Conservation (phyloP, 2,113 vertebrate species). For the Gopherus flavomarginatus region DNA sequence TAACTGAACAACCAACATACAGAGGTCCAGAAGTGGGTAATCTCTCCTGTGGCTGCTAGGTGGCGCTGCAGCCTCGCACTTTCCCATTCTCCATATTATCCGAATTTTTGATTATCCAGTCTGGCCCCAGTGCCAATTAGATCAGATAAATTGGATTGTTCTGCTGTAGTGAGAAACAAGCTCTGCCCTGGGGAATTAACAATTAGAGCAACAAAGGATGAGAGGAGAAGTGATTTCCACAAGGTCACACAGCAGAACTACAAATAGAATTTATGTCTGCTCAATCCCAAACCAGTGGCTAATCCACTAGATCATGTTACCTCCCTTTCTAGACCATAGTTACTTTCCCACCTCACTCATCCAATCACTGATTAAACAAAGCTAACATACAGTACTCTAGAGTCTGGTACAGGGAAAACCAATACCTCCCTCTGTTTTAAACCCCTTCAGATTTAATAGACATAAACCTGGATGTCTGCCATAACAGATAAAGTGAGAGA, state of each 20-base stretch:
- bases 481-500: not conserved
- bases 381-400: not conserved
- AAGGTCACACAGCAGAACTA: not conserved
- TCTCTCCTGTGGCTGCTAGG: not conserved
- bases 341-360: not conserved
- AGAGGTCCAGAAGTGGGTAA: not conserved
- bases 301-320: not conserved
- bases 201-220: constrained; percentile 22
- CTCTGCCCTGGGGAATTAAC: constrained; percentile 19
- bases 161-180: not conserved
- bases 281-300: not conserved
- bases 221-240: not conserved
- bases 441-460: not conserved
- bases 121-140: not conserved
- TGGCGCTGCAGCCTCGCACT: not conserved
- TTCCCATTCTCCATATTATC: not conserved
- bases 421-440: not conserved
- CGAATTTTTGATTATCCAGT: not conserved
- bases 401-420: not conserved
- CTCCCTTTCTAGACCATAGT: not conserved
- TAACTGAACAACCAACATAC: not conserved
- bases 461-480: not conserved
- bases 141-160: not conserved
- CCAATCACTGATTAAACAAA: not conserved
- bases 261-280: not conserved